Percentiles rank a stretch among this genome's conserved stretches.
These are phyloP conservation scores for Lydus trimaculatus DNA, from an alignment of 2,888 invertebrate genomes.

Conservation along the genomic window DNA sequence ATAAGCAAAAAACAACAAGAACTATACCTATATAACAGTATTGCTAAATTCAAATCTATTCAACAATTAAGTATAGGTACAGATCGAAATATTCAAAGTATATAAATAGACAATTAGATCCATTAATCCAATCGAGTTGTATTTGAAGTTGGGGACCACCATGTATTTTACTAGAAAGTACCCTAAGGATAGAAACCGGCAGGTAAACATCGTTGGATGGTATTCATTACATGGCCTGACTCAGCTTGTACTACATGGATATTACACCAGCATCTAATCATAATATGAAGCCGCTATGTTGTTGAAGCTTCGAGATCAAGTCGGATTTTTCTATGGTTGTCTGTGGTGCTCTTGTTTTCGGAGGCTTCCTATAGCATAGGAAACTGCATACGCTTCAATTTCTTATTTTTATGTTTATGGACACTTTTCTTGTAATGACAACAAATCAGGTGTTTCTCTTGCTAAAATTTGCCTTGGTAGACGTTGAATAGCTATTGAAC, in stretches of 20 bases:
- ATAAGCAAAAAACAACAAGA: no score
- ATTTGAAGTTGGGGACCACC: constrained; percentile 22
- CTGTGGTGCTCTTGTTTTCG: no score
- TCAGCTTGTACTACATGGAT: constrained; percentile 41
- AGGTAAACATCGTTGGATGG: constrained; percentile 31
- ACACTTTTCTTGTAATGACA: no score
- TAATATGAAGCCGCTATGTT: constrained; percentile 23
- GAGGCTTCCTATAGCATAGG: no score
- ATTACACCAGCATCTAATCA: constrained; percentile 38
- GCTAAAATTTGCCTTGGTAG: no score
- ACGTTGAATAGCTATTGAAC: neutral
- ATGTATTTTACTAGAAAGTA: neutral
- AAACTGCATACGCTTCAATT: no score
- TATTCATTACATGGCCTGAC: constrained; percentile 45
- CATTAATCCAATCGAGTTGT: neutral
- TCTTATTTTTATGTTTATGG: no score
- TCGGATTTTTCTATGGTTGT: no score
- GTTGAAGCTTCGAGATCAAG: no score
- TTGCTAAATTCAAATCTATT: neutral
- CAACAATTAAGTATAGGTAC: neutral
- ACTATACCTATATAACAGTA: neutral
- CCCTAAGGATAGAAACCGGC: neutral
- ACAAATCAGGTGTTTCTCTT: no score
- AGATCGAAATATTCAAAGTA: neutral
- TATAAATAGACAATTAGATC: neutral